Conservation (phyloP, 2,797 vertebrate species). For the Avahi laniger region DNA sequence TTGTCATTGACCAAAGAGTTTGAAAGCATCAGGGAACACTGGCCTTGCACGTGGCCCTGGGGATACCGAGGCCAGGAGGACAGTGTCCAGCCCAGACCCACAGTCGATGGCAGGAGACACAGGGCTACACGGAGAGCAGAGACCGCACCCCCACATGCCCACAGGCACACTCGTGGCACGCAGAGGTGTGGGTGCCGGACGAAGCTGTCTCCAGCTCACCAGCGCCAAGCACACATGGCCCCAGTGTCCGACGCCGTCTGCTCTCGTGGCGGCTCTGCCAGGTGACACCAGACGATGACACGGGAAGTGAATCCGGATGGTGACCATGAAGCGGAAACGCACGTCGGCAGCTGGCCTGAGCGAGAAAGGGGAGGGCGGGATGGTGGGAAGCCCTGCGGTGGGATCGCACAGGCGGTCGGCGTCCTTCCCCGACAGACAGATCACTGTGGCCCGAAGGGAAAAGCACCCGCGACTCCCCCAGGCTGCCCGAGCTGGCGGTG, state of each 20-base stretch:
- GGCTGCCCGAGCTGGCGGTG: accelerated
- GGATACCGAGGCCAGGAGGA: neutral
- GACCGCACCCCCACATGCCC: neutral
- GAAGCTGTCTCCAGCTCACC: slow-evolving; percentile 61
- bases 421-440: neutral
- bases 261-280: slow-evolving; percentile 59
- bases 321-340: neutral
- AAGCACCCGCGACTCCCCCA: neutral
- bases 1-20: neutral
- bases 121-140: neutral
- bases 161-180: neutral
- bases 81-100: neutral
- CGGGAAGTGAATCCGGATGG: neutral
- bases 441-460: accelerated
- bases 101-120: neutral
- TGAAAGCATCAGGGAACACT: neutral
- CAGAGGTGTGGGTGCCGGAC: slow-evolving; percentile 58
- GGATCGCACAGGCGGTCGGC: accelerated
- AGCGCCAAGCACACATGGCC: slow-evolving; percentile 59
- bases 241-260: slow-evolving; percentile 61
- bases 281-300: slow-evolving; percentile 63
- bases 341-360: neutral
- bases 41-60: neutral
- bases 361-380: neutral
- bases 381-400: too few species aligned